Evolutionary conservation across 2,113 vertebrate species (phyloP), one percentile per base, ranked within the genome.

Genomic region (Sceloporus tristichus): DNA sequence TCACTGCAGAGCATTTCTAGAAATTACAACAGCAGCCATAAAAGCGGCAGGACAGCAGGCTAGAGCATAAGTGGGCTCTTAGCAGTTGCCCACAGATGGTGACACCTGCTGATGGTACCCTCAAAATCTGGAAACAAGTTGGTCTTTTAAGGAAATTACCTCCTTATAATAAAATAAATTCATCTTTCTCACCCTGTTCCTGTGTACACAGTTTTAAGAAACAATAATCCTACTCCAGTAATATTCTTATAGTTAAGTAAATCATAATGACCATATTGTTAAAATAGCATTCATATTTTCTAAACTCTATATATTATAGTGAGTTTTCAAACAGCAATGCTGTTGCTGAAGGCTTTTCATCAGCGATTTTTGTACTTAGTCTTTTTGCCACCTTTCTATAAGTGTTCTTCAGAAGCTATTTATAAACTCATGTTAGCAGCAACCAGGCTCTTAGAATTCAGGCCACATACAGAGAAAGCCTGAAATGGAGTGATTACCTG

Each of bases 391-490:
- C 40, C 18, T 2, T 21, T 79, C 38, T 75, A 91, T 0, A 90
- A 29, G 9, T 87, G 78, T 10, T 62, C 3, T 40, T 86, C 25
- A 91, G 21, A 68, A 21, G 25, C 9, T 66, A 76, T 48, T 79
- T 89, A 87, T 74, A 84, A 88, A 85, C 5, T 2, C 80, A 59
- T 21, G 76, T 78, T 79, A 79, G 70, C 2, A 5, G 62, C 65
- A 90, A 5, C 42, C 9, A 91, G 84, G 76, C 13, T 89, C 90
- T 53, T 70, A 73, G 48, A 85, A 42, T 40, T 87, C 48, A 27
- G 85, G 16, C 0, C 23, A 53, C 87, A 87, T 21, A 79, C 54
- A 65, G 3, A 73, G 89, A 79, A 70, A 3, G 62, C 1, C 29
- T 76, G 27, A 90, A 87, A 91, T 23, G 3, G 0, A 79, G 25